Conservation (phyloP, 2,888 invertebrate genomes). For the Lithosia quadra region DNA sequence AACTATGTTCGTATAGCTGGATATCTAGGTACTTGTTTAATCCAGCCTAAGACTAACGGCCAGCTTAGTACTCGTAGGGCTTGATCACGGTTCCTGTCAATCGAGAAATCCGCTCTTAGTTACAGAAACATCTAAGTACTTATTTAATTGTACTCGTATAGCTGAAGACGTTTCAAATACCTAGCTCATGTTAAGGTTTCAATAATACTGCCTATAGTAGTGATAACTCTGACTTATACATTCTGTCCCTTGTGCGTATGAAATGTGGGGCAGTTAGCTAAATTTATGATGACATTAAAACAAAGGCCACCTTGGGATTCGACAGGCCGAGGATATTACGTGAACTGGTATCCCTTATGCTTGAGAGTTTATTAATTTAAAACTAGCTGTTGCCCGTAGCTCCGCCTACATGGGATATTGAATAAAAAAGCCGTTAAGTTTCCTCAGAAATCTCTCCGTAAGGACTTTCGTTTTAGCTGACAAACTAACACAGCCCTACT, state of each 20-base stretch:
- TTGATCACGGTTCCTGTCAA: too few species aligned
- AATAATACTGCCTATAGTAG: slow-evolving; percentile 44
- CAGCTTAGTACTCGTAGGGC: too few species aligned
- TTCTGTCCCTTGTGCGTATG: slow-evolving; percentile 54
- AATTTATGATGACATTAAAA: slow-evolving; percentile 66
- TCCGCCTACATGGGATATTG: background rate
- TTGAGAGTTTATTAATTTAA: slow-evolving; percentile 7
- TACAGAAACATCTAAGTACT: background rate
- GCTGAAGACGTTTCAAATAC: background rate
- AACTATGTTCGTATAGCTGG: too few species aligned
- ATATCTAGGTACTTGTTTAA: too few species aligned
- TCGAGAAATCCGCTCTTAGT: background rate
- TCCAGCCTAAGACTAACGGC: too few species aligned
- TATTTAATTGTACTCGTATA: background rate
- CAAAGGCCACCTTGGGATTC: slow-evolving; percentile 59
- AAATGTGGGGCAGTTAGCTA: slow-evolving; percentile 61
- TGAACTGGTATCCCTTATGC: slow-evolving; percentile 24
- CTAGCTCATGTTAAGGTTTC: slow-evolving; percentile 31
- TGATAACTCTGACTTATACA: slow-evolving; percentile 59
- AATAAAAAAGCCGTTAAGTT: too few species aligned
- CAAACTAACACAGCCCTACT: too few species aligned
- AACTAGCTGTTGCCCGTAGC: background rate
- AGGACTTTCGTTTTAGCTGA: too few species aligned
- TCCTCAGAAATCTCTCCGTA: background rate
- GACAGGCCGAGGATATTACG: slow-evolving; percentile 39